These are phyloP conservation scores for Drosophila pseudoobscura DNA, from an alignment of 1,140 invertebrate species.

Conservation along the genomic window DNA sequence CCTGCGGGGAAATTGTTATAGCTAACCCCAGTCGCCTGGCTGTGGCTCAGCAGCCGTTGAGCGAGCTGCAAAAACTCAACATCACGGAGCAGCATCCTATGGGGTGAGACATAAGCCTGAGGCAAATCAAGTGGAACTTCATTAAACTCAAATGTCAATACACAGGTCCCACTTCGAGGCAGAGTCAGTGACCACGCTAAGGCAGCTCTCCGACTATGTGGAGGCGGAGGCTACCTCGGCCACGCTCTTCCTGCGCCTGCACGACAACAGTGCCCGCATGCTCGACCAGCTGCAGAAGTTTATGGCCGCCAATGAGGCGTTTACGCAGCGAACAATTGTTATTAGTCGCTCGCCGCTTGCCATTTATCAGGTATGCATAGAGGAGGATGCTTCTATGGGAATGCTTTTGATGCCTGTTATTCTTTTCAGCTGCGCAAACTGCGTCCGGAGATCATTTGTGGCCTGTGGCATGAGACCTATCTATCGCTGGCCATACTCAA, in stretches of 20 bases:
- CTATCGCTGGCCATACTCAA: slow-evolving; percentile 70
- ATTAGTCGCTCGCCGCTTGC: slow-evolving; percentile 75
- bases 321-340: slow-evolving; percentile 70
- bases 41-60: slow-evolving; percentile 60
- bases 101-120: slow-evolving; percentile 48
- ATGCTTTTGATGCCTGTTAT: neutral
- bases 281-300: slow-evolving; percentile 68
- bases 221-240: slow-evolving; percentile 52
- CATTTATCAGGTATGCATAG: slow-evolving; percentile 69
- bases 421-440: slow-evolving; percentile 71
- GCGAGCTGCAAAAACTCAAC: slow-evolving; percentile 71
- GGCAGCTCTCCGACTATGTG: slow-evolving; percentile 64
- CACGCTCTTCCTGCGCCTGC: slow-evolving; percentile 71
- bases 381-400: neutral
- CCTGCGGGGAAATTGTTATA: slow-evolving; percentile 78
- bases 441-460: slow-evolving; percentile 77
- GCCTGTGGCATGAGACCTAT: slow-evolving; percentile 80
- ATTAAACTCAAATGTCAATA: slow-evolving; percentile 4
- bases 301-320: slow-evolving; percentile 61
- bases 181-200: slow-evolving; percentile 68
- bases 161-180: slow-evolving; percentile 70
- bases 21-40: slow-evolving; percentile 72
- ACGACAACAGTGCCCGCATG: slow-evolving; percentile 73
- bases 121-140: slow-evolving; percentile 6
- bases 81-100: slow-evolving; percentile 79